Evolutionary conservation across 2,113 vertebrate genomes (phyloP).

Genomic region (Notarius lentiginosus): DNA sequence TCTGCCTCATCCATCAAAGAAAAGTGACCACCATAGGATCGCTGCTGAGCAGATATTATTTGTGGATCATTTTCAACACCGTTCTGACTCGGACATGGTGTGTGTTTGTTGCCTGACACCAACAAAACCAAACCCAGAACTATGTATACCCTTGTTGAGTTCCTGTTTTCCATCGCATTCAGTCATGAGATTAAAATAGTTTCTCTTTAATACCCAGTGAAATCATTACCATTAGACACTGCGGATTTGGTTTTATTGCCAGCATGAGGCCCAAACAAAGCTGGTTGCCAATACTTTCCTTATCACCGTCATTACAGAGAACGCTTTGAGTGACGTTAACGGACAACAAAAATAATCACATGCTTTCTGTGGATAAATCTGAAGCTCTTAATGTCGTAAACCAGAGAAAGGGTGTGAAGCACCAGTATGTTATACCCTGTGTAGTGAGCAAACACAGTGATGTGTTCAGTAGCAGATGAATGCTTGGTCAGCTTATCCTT

Average conservation of each 20-base stretch:
- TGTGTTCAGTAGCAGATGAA: no score
- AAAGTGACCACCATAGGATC: not conserved
- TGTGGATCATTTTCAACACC: not conserved
- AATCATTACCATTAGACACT: not conserved
- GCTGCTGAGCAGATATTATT: conserved; percentile 12
- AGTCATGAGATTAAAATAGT: not conserved
- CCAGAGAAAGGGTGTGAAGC: not conserved
- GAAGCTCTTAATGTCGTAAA: not conserved
- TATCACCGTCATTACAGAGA: not conserved
- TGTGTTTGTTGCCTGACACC: not conserved
- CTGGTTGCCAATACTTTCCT: not conserved
- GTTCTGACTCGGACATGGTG: not conserved
- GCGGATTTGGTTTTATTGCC: not conserved
- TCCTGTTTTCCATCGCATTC: not conserved
- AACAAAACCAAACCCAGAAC: not conserved
- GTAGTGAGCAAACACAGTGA: not conserved
- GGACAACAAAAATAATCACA: not conserved
- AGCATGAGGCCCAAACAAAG: not conserved
- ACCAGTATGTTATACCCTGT: not conserved
- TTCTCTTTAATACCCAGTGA: not conserved
- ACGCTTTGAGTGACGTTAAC: not conserved
- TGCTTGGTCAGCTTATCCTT: no score
- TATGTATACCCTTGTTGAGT: not conserved
- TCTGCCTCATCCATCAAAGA: not conserved
- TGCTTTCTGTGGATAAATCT: not conserved